phyloP scores from a whole-genome alignment of 2,113 vertebrate species.

The Hippocampus zosterae region DNA sequence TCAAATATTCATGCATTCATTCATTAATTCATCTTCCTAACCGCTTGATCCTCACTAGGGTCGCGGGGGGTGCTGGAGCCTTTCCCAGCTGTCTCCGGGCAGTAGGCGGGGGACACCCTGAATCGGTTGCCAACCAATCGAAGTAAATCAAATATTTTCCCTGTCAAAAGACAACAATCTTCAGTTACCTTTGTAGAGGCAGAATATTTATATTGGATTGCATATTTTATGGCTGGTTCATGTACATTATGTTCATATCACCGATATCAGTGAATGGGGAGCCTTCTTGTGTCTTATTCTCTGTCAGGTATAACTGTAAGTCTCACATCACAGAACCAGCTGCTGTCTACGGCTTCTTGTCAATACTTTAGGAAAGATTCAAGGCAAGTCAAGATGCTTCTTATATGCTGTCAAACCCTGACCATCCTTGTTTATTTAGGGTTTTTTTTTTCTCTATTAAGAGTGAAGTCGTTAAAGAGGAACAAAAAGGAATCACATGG shows the following conservation, averaged over 20 bases:
- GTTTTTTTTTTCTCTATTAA: background rate
- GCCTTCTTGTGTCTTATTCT: conserved; percentile 15
- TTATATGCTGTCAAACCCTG: conserved; percentile 22
- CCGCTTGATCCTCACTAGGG: no score
- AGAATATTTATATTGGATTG: background rate
- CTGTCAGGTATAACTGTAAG: conserved; percentile 23
- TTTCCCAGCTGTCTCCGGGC: no score
- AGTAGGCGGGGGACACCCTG: no score
- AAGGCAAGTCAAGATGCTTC: conserved; percentile 22
- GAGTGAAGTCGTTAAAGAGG: conserved; percentile 13
- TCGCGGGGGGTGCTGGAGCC: no score
- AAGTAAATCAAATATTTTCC: background rate
- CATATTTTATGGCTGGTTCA: background rate
- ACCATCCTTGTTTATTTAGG: conserved; percentile 1
- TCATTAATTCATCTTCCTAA: no score
- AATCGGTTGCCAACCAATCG: no score
- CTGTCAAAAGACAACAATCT: background rate
- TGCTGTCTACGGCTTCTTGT: conserved; percentile 26
- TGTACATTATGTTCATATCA: background rate
- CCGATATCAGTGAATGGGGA: conserved; percentile 11
- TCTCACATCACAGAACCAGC: conserved; percentile 12
- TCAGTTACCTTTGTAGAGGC: background rate
- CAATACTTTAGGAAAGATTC: conserved; percentile 33
- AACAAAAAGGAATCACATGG: conserved; percentile 1
- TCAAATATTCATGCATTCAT: no score